Conservation (phyloP, 2,888 invertebrate species). For the Cheiracanthium punctorium region DNA sequence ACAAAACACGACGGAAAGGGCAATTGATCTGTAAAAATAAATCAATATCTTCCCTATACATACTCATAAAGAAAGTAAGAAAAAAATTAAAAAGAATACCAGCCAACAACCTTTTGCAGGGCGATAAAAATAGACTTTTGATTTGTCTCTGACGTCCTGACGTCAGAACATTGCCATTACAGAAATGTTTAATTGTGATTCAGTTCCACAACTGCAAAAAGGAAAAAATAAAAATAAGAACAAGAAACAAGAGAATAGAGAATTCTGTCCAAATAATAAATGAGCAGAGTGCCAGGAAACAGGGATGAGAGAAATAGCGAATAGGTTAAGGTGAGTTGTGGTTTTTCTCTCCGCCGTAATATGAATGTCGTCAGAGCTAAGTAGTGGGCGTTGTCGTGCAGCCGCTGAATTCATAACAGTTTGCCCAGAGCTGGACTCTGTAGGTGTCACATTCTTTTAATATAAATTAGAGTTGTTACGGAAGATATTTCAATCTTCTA, state of each 20-base stretch:
- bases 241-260: background rate
- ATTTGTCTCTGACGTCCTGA: background rate
- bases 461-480: too few species aligned
- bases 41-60: too few species aligned
- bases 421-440: too few species aligned
- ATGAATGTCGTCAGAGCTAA: background rate
- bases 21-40: too few species aligned
- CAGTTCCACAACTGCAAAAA: too few species aligned
- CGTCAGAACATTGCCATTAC: background rate
- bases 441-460: too few species aligned
- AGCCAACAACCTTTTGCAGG: background rate
- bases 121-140: background rate
- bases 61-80: too few species aligned
- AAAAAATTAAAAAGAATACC: too few species aligned
- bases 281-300: background rate
- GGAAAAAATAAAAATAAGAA: background rate
- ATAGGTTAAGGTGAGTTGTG: background rate
- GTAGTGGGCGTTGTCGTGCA: background rate
- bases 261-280: background rate
- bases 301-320: background rate
- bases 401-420: too few species aligned
- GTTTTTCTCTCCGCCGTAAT: too few species aligned
- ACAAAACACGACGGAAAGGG: too few species aligned
- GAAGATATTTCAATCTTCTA: too few species aligned
- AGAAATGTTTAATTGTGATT: background rate